Base-by-base conservation (phyloP, 2,113 vertebrate species). In the Phycodurus eques region DNA sequence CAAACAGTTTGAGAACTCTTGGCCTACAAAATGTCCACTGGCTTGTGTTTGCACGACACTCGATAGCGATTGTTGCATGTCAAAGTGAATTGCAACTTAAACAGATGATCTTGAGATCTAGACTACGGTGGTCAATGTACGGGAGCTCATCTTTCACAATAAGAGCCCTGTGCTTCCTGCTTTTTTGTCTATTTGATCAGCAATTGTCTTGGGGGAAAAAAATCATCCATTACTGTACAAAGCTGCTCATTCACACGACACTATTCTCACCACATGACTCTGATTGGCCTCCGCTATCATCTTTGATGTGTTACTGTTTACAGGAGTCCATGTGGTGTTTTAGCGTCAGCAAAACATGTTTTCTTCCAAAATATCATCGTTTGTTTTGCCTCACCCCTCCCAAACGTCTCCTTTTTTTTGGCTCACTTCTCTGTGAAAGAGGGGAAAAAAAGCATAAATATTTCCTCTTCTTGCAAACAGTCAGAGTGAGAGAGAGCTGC, bases 371-470 rank as follows among this genome's bases (percentile, higher is more conserved):
- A 67, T 63, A 15, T 75, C 54, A 67, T 69, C 54, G 57, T 75
- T 80, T 83, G 80, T 86, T 86, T 81, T 79, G 74, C 63, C 86
- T 88, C 72, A 91, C 77, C 80, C 85, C 84, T 81, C 80, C 70
- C n/a, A 76, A 78, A 33, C 51, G 71, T 63, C 56, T 56, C 20
- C 56, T 39, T 69, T 64, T 62, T 7, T 39, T 54, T 67, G 64
- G 43, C 64, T 7, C 44, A 27, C 13, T 47, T 68, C 39, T 75
- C 49, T 47, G 67, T 64, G 59, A 67, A 63, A 56, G 57, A 31
- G 51, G 81, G 64, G 57, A 68, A 67, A 78, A 72, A 83, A 78
- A 83, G 69, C 62, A 88, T 85, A 82, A 86, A 90, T 86, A 86
- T 89, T 85, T 78, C 72, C 69, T 85, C 72, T 76, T 76, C 84